Conservation (phyloP, 1,140 invertebrate genomes). For the Eurosta solidaginis region DNA sequence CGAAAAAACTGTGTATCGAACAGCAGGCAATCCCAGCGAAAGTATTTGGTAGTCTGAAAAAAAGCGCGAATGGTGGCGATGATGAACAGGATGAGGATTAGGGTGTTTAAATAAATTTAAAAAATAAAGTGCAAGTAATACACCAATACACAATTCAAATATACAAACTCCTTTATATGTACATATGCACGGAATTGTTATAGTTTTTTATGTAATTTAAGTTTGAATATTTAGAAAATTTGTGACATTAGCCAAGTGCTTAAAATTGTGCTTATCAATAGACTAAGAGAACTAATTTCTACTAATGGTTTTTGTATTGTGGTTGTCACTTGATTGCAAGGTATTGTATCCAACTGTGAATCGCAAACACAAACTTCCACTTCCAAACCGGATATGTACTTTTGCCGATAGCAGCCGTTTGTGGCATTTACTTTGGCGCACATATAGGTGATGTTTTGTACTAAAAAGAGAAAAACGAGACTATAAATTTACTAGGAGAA, state of each 20-base stretch:
- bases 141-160: no score
- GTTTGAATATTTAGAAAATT: neutral
- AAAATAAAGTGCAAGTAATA: no score
- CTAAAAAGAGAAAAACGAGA: constrained; percentile 27
- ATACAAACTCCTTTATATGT: no score
- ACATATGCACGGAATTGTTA: no score
- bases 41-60: constrained; percentile 80
- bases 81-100: constrained; percentile 28
- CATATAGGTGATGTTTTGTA: constrained; percentile 57
- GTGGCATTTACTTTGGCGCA: constrained; percentile 49
- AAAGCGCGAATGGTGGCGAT: constrained; percentile 26
- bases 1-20: constrained; percentile 71
- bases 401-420: constrained; percentile 50
- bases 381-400: constrained; percentile 45
- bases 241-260: neutral
- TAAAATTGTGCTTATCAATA: neutral
- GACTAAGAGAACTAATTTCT: neutral
- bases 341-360: constrained; percentile 45
- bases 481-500: no score
- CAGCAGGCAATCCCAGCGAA: constrained; percentile 81
- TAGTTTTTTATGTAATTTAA: neutral
- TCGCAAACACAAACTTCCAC: constrained; percentile 54
- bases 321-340: constrained; percentile 41
- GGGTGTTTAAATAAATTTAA: no score
- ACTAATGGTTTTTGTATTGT: neutral